A percentile compares a stretch with the other conserved stretches of the same genome.
Evolutionary conservation across 2,113 vertebrate species (phyloP).

Genomic region (Saguinus midas): DNA sequence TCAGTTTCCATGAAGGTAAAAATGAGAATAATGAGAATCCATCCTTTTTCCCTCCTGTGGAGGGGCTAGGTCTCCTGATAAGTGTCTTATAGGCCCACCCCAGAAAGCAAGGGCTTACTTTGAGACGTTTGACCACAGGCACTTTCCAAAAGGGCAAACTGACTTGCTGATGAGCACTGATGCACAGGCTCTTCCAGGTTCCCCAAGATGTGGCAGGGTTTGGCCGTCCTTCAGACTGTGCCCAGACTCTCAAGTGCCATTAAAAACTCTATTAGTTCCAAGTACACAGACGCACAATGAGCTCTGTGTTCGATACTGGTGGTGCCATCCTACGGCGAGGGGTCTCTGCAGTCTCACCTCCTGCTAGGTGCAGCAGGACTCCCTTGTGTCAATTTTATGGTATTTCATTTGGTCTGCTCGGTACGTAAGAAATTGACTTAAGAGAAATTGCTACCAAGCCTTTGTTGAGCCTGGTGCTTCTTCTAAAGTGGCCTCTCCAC

Average conservation of each 20-base stretch:
- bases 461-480: neutral
- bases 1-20: neutral
- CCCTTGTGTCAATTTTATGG: neutral
- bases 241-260: neutral
- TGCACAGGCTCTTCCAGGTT: rapidly evolving
- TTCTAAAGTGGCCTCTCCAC: neutral
- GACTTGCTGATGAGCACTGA: too few relatives aligned
- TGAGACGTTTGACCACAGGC: neutral
- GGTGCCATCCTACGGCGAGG: rapidly evolving
- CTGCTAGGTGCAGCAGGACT: neutral
- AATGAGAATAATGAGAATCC: neutral
- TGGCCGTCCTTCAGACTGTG: neutral
- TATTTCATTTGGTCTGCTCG: neutral
- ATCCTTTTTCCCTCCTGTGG: neutral
- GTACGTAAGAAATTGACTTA: neutral
- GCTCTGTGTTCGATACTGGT: neutral
- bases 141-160: neutral
- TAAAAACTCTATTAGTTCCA: neutral
- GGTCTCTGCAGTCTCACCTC: neutral
- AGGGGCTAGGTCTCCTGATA: neutral
- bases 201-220: too few relatives aligned
- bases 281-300: neutral
- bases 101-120: neutral
- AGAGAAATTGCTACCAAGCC: neutral
- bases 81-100: neutral